Evolutionary conservation across 2,797 vertebrate species (phyloP).

Genomic region (Cephalopachus bancanus): DNA sequence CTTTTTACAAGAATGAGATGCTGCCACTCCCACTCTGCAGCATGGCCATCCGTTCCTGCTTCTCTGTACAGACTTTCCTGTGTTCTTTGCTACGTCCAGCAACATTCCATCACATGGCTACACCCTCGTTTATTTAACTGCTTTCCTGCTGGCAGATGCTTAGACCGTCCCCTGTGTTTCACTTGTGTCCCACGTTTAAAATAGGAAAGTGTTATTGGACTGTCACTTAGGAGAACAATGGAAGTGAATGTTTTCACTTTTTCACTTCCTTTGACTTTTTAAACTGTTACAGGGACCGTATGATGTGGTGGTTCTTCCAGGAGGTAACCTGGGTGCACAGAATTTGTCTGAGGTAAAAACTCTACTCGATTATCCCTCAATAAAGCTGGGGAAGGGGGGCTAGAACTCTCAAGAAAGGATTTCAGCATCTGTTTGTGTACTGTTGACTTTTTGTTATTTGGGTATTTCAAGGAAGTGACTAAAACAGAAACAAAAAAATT

Average conservation of each 20-base stretch:
- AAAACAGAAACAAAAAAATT: not conserved
- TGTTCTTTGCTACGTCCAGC: not conserved
- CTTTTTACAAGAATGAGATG: not conserved
- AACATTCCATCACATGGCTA: not conserved
- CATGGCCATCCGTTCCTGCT: not conserved
- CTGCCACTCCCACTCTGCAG: too few relatives aligned
- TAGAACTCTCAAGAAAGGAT: not conserved
- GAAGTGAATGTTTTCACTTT: not conserved
- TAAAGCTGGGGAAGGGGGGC: accelerated
- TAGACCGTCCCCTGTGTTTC: not conserved
- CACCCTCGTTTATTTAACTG: not conserved
- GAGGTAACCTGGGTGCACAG: conserved; percentile 96
- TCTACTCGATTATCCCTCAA: accelerated
- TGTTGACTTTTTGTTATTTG: not conserved
- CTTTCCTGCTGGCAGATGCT: not conserved
- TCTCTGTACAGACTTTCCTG: not conserved
- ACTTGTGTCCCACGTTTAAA: not conserved
- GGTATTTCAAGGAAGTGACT: not conserved
- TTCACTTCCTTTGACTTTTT: conserved; percentile 55
- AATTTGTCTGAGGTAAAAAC: conserved; percentile 95
- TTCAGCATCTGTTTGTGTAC: not conserved
- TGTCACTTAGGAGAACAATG: not conserved
- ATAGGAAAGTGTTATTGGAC: not conserved
- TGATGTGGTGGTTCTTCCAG: conserved; percentile 96
- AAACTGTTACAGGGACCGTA: conserved; percentile 93